These are phyloP conservation scores for Drosophila eohydei DNA, from an alignment of 2,888 invertebrate genomes.

Conservation along the genomic window DNA sequence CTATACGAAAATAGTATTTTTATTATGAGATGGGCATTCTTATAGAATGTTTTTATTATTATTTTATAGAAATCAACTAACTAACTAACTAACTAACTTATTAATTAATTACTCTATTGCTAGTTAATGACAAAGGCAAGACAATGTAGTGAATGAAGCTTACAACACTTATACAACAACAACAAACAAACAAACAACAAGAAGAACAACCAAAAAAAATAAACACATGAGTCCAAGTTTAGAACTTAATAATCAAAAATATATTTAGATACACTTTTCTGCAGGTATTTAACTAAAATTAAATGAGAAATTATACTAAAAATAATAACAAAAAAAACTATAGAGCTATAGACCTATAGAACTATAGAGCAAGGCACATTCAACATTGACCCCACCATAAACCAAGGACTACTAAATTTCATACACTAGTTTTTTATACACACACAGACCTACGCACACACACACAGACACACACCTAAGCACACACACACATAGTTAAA, in stretches of 20 bases:
- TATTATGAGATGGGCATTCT: conserved; percentile 68
- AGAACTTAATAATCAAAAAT: conserved; percentile 81
- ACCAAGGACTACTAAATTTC: conserved; percentile 76
- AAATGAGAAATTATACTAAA: conserved; percentile 35
- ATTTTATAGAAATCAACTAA: conserved; percentile 51
- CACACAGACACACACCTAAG: conserved; percentile 6
- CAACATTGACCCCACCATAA: conserved; percentile 72
- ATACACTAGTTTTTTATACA: conserved; percentile 72
- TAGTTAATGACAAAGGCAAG: conserved; percentile 69
- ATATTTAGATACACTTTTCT: conserved; percentile 81
- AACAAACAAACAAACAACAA: conserved; percentile 46
- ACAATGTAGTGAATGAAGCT: conserved; percentile 77
- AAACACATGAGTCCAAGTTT: conserved; percentile 80
- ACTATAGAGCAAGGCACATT: conserved; percentile 77
- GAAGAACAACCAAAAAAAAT: conserved; percentile 51
- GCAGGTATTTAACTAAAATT: conserved; percentile 71
- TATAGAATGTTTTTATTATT: conserved; percentile 68
- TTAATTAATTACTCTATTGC: conserved; percentile 67
- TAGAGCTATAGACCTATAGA: conserved; percentile 39
- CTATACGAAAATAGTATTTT: conserved; percentile 60
- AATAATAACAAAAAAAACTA: conserved; percentile 18
- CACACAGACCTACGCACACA: conserved; percentile 28
- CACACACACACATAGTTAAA: conserved; percentile 62
- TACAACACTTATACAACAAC: conserved; percentile 63
- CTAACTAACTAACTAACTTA: conserved; percentile 59